These are phyloP conservation scores for Orestias chungarensis DNA, from an alignment of 2,797 vertebrate genomes.

Conservation along the genomic window DNA sequence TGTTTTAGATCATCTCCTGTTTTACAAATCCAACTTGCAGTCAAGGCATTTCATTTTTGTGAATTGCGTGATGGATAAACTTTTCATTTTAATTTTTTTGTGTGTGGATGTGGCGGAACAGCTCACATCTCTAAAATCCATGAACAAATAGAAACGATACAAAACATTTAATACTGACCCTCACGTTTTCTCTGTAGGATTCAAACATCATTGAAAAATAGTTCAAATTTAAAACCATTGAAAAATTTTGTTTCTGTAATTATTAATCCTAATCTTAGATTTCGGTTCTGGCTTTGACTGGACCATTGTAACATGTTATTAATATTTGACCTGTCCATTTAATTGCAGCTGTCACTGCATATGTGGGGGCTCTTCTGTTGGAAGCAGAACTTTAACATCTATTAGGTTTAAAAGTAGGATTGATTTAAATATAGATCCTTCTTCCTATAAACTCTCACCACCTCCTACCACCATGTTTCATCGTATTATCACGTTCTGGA, in stretches of 20 bases:
- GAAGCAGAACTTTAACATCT: too few relatives aligned
- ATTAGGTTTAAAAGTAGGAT: not conserved
- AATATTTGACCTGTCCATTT: too few relatives aligned
- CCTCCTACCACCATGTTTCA: not conserved
- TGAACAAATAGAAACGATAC: too few relatives aligned
- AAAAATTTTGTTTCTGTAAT: not conserved
- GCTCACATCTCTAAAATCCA: conserved; percentile 5
- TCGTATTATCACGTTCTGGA: not conserved
- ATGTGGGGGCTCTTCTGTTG: not conserved
- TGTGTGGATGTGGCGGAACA: not conserved
- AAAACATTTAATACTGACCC: too few relatives aligned
- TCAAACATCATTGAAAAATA: not conserved
- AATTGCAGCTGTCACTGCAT: not conserved
- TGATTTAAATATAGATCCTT: not conserved
- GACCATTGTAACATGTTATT: too few relatives aligned
- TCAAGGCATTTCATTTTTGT: conserved; percentile 8
- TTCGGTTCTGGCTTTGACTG: too few relatives aligned
- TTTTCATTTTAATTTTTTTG: too few relatives aligned
- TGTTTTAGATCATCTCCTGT: conserved; percentile 5
- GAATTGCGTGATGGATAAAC: not conserved
- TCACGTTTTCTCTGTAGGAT: too few relatives aligned
- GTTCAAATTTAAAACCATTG: not conserved
- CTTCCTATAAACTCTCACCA: not conserved
- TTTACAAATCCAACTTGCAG: conserved; percentile 5
- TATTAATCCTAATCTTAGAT: too few relatives aligned